Evolutionary conservation across 2,797 vertebrate species (phyloP).

Genomic region (Antrozous pallidus): DNA sequence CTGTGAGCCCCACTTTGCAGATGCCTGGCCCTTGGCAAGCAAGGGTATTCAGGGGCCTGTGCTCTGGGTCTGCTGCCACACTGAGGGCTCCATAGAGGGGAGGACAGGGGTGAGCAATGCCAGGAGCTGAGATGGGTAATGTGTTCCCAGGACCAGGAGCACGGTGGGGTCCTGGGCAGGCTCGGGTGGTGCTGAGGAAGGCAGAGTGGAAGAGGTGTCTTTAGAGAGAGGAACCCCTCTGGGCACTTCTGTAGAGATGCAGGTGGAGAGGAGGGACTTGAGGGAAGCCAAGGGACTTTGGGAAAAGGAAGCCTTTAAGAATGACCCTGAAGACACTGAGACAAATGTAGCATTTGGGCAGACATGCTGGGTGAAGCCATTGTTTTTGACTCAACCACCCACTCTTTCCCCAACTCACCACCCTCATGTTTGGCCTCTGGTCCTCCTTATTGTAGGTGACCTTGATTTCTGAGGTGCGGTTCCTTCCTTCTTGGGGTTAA

Average conservation of each 20-base stretch:
- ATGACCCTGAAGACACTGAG: background rate
- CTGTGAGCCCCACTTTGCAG: background rate
- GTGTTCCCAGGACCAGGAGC: background rate
- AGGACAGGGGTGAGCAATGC: fast-evolving
- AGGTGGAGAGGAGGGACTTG: too few relatives aligned
- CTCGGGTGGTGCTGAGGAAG: background rate
- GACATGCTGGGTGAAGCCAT: background rate
- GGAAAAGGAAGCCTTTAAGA: too few relatives aligned
- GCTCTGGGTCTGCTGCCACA: background rate
- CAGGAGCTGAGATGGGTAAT: background rate
- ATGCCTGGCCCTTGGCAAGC: fast-evolving
- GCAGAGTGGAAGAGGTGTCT: background rate
- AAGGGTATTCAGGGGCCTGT: background rate
- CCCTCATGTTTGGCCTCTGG: background rate
- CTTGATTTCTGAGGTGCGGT: background rate
- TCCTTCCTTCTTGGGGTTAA: constrained; percentile 50
- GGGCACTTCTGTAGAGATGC: background rate
- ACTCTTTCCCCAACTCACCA: background rate
- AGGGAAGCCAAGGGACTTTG: background rate
- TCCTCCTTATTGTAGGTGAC: background rate
- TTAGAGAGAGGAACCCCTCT: fast-evolving
- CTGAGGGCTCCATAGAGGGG: background rate
- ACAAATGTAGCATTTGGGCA: background rate
- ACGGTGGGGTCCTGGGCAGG: background rate
- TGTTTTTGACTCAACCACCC: background rate